Percentiles rank a stretch among this genome's conserved stretches.
These are phyloP conservation scores for Cnemophilus loriae DNA, from an alignment of 2,113 vertebrate genomes.

Conservation along the genomic window DNA sequence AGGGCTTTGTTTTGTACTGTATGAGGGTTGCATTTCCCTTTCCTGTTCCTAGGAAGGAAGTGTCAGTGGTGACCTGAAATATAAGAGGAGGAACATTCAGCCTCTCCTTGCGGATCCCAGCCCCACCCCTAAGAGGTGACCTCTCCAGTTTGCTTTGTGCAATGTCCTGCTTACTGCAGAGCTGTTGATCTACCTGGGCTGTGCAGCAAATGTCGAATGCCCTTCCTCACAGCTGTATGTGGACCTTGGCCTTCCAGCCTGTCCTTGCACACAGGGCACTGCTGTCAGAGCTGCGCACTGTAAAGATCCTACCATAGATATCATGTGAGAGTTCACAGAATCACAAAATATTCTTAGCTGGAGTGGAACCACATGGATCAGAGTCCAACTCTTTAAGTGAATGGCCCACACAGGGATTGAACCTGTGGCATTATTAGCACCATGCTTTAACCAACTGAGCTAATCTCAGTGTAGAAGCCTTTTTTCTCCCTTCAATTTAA, in stretches of 20 bases:
- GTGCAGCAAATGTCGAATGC: accelerated
- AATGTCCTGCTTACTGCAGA: background rate
- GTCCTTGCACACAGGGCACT: background rate
- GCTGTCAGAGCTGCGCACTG: accelerated
- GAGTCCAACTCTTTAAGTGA: background rate
- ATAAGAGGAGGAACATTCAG: background rate
- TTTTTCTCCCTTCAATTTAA: background rate
- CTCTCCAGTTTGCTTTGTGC: background rate
- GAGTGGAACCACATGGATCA: background rate
- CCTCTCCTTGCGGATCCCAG: background rate
- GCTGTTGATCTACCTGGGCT: background rate
- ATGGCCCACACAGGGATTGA: background rate
- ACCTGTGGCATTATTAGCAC: background rate
- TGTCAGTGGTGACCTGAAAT: background rate
- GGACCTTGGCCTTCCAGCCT: background rate
- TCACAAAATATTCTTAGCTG: background rate
- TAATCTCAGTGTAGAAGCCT: background rate
- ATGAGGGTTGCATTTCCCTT: background rate
- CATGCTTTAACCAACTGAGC: background rate
- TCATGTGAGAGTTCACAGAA: background rate
- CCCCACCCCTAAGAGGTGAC: accelerated
- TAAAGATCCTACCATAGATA: background rate
- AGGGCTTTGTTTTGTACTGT: background rate
- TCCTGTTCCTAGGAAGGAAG: background rate
- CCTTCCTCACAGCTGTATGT: background rate